phyloP scores from a whole-genome alignment of 2,113 vertebrate species.

The Aphyosemion australe region DNA sequence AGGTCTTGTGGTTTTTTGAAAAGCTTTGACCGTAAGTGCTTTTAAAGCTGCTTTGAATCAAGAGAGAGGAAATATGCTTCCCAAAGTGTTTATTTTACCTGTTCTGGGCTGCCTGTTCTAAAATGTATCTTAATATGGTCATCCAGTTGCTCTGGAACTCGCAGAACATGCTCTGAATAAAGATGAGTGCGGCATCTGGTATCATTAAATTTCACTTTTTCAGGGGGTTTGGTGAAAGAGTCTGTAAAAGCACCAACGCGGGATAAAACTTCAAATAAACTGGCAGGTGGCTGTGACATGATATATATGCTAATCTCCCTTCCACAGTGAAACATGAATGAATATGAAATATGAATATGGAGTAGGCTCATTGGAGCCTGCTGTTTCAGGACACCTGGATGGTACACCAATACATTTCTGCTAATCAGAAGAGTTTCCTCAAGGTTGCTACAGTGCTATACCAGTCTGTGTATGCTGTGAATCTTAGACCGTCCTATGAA shows the following conservation, averaged over 20 bases:
- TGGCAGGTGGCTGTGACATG: constrained; percentile 41
- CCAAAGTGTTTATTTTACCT: constrained; percentile 54
- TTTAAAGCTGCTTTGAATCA: constrained; percentile 63
- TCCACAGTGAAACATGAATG: constrained; percentile 44
- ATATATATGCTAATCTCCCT: constrained; percentile 55
- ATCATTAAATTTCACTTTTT: constrained; percentile 40
- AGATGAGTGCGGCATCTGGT: constrained; percentile 52
- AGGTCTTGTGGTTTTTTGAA: constrained; percentile 47
- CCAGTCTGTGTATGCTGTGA: background rate
- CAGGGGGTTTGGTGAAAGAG: constrained; percentile 17
- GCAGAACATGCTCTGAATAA: constrained; percentile 23
- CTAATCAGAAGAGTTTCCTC: constrained; percentile 26
- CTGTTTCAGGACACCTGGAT: constrained; percentile 60
- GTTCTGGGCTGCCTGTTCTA: constrained; percentile 9
- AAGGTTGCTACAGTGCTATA: constrained; percentile 3
- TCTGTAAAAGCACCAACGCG: constrained; percentile 21
- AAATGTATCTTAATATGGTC: constrained; percentile 42
- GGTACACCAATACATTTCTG: constrained; percentile 23
- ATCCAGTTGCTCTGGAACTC: constrained; percentile 33
- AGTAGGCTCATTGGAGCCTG: constrained; percentile 34
- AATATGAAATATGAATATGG: constrained; percentile 54
- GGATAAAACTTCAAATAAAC: constrained; percentile 45
- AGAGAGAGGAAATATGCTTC: constrained; percentile 36
- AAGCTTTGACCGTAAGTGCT: constrained; percentile 41
- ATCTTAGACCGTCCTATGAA: constrained; percentile 1